Evolutionary conservation across 64 coral and sea anemone genomes (phyloP).

Genomic region (Montipora foliosa): DNA sequence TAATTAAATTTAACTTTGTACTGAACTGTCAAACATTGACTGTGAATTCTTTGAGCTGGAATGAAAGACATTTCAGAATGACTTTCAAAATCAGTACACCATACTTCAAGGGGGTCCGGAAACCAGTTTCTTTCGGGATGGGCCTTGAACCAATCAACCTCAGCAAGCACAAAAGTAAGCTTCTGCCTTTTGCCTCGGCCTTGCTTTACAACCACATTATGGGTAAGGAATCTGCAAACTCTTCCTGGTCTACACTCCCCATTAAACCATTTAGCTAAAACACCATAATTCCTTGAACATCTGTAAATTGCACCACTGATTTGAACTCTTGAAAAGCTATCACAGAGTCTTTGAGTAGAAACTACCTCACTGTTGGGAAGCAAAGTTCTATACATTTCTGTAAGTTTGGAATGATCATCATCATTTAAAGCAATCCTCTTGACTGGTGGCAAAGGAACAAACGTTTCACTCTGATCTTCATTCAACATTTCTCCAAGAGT

Average conservation of each 20-base stretch:
- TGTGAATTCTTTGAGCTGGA: no score
- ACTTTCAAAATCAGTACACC: neutral
- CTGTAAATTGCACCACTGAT: constrained; percentile 1
- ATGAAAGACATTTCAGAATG: no score
- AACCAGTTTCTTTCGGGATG: neutral
- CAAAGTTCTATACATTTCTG: no score
- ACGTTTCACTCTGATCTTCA: no score
- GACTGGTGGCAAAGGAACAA: no score
- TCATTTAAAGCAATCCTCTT: neutral
- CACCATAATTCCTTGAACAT: neutral
- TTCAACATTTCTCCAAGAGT: no score
- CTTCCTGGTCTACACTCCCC: constrained; percentile 9
- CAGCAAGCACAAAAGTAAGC: neutral
- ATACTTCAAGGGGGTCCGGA: neutral
- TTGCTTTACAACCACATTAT: neutral
- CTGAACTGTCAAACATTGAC: no score
- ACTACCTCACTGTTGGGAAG: neutral
- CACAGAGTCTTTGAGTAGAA: constrained; percentile 8
- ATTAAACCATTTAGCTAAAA: constrained; percentile 11
- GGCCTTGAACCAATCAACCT: neutral
- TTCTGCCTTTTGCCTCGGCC: neutral
- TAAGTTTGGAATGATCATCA: no score
- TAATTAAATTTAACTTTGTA: no score
- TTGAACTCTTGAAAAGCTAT: neutral
- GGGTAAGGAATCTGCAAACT: constrained; percentile 14